Evolutionary conservation across 1,140 invertebrate species (phyloP), one percentile per base, ranked within the genome.

Genomic region (Antheraea mylitta): DNA sequence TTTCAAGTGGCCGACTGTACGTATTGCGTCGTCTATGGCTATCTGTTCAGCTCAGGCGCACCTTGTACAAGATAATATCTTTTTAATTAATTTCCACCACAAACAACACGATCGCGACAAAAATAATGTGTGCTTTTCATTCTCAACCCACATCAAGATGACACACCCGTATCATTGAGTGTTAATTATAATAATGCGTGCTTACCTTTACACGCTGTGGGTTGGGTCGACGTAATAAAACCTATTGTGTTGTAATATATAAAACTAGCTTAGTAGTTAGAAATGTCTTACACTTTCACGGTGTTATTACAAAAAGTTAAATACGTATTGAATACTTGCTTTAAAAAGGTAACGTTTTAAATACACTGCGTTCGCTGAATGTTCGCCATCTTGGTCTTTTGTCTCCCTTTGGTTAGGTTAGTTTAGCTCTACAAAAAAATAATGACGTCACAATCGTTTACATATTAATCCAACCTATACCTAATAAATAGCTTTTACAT

Each of bases 81-180:
- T 73, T 80, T 83, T 86, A 86, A 86, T 86, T 86, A 86, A 82
- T 82, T 79, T 53, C 45, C 64, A 19, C n/a, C 37, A 18, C 64
- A 65, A 65, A 65, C 64, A 65, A 65, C 18, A 53, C 45, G 45
- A 65, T 77, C 19, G 22, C 61, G 18, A 71, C 70, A 73, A 74
- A 78, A 86, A 85, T 81, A 85, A 81, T 82, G 69, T 73, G 69
- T 82, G 30, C 68, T 66, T 53, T 16, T 53, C 45, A 53, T 53
- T 13, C 42, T 11, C 62, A 72, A 72, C 70, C 70, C 66, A n/a
- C 63, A 64, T 72, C 70, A 68, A 68, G 66, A 65, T 38, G 64
- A 70, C 70, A 71, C 63, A 78, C 82, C 77, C 79, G 79, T 73
- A 76, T 82, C 79, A 83, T 38, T 61, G 45, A 53, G 45, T 53